phyloP scores from a whole-genome alignment of 2,888 invertebrate species.

The Lapara coniferarum region DNA sequence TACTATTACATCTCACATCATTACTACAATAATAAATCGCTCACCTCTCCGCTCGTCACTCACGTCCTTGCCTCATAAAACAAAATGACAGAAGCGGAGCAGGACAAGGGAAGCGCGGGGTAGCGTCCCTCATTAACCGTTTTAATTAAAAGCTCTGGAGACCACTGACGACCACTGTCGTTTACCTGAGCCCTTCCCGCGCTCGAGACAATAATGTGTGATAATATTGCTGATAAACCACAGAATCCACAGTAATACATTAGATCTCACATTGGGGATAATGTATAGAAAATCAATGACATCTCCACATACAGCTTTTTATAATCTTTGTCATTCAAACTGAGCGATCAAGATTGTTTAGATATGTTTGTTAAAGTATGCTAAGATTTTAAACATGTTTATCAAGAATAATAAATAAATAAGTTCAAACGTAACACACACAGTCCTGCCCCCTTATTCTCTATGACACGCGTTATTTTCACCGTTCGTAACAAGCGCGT shows the following conservation, averaged over 20 bases:
- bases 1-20: background rate
- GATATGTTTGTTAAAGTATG: too few species aligned
- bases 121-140: conserved; percentile 56
- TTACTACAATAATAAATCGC: conserved; percentile 10
- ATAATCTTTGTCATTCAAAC: too few species aligned
- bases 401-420: background rate
- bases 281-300: background rate
- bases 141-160: conserved; percentile 59
- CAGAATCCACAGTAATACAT: background rate
- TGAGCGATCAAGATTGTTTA: too few species aligned
- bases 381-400: background rate
- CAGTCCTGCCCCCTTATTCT: too few species aligned
- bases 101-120: conserved; percentile 27
- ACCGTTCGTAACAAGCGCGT: too few species aligned
- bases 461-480: too few species aligned
- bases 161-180: conserved; percentile 38
- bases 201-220: background rate
- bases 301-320: too few species aligned
- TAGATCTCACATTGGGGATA: background rate
- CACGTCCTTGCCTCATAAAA: conserved; percentile 28
- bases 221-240: background rate
- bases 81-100: conserved; percentile 41
- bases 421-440: background rate
- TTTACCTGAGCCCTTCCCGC: conserved; percentile 37
- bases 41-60: conserved; percentile 12